Evolutionary conservation across 2,113 vertebrate genomes (phyloP).

Genomic region (Atherinomorus stipes): DNA sequence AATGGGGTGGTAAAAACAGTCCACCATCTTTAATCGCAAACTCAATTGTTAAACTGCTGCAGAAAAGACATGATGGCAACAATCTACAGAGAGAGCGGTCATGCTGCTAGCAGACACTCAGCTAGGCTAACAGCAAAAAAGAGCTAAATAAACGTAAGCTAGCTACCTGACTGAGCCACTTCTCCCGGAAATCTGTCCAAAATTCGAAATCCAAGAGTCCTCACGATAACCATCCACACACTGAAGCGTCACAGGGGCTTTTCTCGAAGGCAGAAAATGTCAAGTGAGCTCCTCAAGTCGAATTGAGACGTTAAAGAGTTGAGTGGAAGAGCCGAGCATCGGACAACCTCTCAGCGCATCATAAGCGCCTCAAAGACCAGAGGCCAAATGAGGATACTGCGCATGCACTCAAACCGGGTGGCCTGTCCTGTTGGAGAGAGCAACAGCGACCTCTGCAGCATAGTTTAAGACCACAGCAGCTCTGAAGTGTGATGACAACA

Average conservation of each 20-base stretch:
- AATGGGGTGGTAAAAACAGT: not conserved
- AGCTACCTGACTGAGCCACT: constrained; percentile 41
- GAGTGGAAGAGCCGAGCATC: constrained; percentile 43
- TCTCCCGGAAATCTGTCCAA: constrained; percentile 16
- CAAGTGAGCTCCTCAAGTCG: constrained; percentile 30
- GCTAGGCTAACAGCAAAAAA: constrained; percentile 50
- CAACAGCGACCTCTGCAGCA: constrained; percentile 56
- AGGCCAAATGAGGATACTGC: constrained; percentile 74
- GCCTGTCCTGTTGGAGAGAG: not conserved
- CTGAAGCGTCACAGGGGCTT: not conserved
- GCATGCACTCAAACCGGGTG: constrained; percentile 59
- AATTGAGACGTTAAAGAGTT: constrained; percentile 41
- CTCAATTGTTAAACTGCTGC: not conserved
- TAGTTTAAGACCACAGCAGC: not conserved
- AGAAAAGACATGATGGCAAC: not conserved
- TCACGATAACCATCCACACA: constrained; percentile 11
- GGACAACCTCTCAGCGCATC: constrained; percentile 66
- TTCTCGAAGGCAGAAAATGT: constrained; percentile 29
- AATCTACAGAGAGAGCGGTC: constrained; percentile 11
- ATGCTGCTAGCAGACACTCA: constrained; percentile 35
- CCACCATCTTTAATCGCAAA: not conserved
- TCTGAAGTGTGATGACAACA: too few relatives aligned
- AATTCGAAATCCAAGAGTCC: not conserved
- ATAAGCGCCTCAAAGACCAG: constrained; percentile 61
- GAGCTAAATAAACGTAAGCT: constrained; percentile 37